phyloP scores from a whole-genome alignment of 1,140 invertebrate species.

The Cydia amplana region DNA sequence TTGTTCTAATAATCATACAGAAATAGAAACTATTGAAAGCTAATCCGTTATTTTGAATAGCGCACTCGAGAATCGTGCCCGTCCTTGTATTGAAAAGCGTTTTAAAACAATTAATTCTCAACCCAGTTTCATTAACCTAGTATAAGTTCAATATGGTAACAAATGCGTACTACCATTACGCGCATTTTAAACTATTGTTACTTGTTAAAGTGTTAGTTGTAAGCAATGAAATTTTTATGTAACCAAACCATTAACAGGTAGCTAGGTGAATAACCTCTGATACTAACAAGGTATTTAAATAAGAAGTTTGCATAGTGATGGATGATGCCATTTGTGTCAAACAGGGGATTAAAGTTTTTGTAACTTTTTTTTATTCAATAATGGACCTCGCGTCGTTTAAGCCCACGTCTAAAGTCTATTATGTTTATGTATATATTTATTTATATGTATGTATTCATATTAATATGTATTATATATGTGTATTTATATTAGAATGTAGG shows the following conservation, averaged over 20 bases:
- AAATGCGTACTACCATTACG: background rate
- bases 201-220: background rate
- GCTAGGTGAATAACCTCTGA: slow-evolving; percentile 9
- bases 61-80: background rate
- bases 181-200: background rate
- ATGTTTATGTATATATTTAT: too few species aligned
- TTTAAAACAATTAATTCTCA: background rate
- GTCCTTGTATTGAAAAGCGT: background rate
- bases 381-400: slow-evolving; percentile 5
- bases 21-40: background rate
- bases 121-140: background rate
- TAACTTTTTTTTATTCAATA: background rate
- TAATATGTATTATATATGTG: too few species aligned
- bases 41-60: slow-evolving; percentile 1
- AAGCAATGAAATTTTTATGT: background rate
- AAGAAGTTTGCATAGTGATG: background rate
- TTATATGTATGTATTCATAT: too few species aligned
- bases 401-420: slow-evolving; percentile 3
- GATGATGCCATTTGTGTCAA: slow-evolving; percentile 10
- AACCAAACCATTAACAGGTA: slow-evolving; percentile 3
- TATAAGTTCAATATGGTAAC: background rate
- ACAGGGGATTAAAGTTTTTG: slow-evolving; percentile 15
- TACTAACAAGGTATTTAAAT: slow-evolving; percentile 14
- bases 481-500: too few species aligned
- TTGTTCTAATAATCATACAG: background rate